phyloP scores from a whole-genome alignment of 2,113 vertebrate genomes.

The Tauraco erythrolophus region DNA sequence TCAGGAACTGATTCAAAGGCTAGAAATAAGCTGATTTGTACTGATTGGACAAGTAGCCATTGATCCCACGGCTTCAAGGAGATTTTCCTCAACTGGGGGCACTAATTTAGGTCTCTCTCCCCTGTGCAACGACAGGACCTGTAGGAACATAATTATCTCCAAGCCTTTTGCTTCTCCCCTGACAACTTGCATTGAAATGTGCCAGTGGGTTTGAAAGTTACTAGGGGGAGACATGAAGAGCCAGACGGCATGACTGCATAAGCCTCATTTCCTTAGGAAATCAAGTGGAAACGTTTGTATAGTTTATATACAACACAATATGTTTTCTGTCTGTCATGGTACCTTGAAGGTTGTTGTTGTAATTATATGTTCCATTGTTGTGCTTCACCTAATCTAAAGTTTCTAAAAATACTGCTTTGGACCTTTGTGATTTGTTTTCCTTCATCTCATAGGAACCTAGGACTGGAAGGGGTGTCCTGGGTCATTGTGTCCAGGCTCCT shows the following conservation, averaged over 20 bases:
- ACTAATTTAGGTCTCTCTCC: neutral
- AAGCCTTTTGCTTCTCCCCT: conserved; percentile 14
- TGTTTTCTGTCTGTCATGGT: neutral
- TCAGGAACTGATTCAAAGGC: neutral
- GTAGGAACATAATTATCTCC: conserved; percentile 25
- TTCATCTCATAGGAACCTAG: conserved; percentile 26
- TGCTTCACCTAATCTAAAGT: conserved; percentile 40
- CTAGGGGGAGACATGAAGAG: neutral
- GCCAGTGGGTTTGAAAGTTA: neutral
- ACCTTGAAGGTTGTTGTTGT: neutral
- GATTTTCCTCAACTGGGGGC: neutral
- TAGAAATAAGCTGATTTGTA: conserved; percentile 10
- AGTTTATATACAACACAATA: neutral
- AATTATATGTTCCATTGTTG: conserved; percentile 5
- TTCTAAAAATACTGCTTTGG: conserved; percentile 55
- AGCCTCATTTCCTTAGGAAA: conserved; percentile 53
- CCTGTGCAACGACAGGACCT: conserved; percentile 4
- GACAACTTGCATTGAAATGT: conserved; percentile 1
- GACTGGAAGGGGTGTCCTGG: conserved; percentile 10
- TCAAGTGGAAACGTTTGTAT: conserved; percentile 47
- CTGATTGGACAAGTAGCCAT: neutral
- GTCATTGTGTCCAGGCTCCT: conserved; percentile 32
- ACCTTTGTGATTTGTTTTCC: conserved; percentile 56
- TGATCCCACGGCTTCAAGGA: neutral
- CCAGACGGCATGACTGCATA: neutral